Percentiles rank a stretch among this genome's conserved stretches.
Evolutionary conservation across 2,888 invertebrate genomes (phyloP).

Genomic region (Plusia festucae): DNA sequence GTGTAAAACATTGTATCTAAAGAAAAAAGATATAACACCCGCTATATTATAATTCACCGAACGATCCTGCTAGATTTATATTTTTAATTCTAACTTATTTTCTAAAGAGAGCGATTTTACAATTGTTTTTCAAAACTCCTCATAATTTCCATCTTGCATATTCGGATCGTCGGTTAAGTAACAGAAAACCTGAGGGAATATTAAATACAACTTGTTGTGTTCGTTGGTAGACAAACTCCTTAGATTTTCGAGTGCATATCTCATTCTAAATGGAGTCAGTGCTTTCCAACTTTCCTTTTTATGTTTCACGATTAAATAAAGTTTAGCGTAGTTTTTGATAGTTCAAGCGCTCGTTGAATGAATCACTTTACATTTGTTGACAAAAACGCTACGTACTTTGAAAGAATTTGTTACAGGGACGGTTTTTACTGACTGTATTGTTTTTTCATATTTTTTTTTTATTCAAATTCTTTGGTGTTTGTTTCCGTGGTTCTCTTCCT

Average conservation of each 20-base stretch:
- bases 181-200: not conserved
- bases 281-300: conserved; percentile 1
- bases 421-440: not conserved
- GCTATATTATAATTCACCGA: too few species aligned
- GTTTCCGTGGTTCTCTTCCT: too few species aligned
- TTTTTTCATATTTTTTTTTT: not conserved
- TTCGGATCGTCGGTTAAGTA: not conserved
- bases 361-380: not conserved
- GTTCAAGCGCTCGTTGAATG: not conserved
- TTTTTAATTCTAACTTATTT: not conserved
- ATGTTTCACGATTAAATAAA: conserved; percentile 5
- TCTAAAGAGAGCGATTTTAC: not conserved
- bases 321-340: not conserved
- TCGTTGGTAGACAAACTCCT: not conserved
- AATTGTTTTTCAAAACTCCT: not conserved
- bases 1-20: too few species aligned
- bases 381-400: not conserved
- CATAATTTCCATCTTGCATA: not conserved
- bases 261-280: conserved; percentile 7
- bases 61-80: not conserved
- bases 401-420: not conserved
- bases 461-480: too few species aligned
- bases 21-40: too few species aligned
- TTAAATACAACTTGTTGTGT: not conserved
- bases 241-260: not conserved